phyloP scores from a whole-genome alignment of 1,140 invertebrate species.

The Zelostemma sp. region DNA sequence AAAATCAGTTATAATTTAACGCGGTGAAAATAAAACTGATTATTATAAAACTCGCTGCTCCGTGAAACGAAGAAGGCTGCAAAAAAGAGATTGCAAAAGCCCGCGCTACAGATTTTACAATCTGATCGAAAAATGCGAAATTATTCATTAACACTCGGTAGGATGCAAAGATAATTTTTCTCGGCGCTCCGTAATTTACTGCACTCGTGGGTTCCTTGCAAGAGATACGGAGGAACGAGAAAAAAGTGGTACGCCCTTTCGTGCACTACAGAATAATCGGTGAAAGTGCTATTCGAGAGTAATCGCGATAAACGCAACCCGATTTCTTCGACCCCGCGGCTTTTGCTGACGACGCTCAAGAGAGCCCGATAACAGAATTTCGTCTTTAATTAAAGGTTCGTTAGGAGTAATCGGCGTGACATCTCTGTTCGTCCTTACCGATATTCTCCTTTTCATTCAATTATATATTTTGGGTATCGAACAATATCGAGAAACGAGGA shows the following conservation, averaged over 20 bases:
- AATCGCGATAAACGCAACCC: slow-evolving; percentile 26
- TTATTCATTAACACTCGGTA: slow-evolving; percentile 1
- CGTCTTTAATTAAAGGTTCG: slow-evolving; percentile 29
- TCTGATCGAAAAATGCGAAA: background rate
- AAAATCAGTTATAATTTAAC: no score
- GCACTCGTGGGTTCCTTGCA: background rate
- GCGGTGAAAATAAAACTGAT: no score
- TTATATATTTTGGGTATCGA: slow-evolving; percentile 1
- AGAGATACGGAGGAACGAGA: slow-evolving; percentile 7
- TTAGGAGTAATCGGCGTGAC: slow-evolving; percentile 21
- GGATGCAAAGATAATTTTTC: background rate
- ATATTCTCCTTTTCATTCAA: no score
- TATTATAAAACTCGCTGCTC: no score
- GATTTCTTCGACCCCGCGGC: slow-evolving; percentile 20
- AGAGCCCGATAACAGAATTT: slow-evolving; percentile 18
- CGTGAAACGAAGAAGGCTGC: background rate
- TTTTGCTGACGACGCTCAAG: slow-evolving; percentile 11
- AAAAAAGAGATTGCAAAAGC: background rate
- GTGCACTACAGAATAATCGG: slow-evolving; percentile 25
- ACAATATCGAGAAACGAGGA: slow-evolving; percentile 11
- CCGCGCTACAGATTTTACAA: background rate
- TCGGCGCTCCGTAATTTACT: slow-evolving; percentile 6
- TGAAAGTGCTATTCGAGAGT: slow-evolving; percentile 16
- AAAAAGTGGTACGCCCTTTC: slow-evolving; percentile 16
- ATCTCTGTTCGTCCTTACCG: background rate